These are phyloP conservation scores for Maconellicoccus hirsutus DNA, from an alignment of 1,140 invertebrate genomes.

Conservation along the genomic window DNA sequence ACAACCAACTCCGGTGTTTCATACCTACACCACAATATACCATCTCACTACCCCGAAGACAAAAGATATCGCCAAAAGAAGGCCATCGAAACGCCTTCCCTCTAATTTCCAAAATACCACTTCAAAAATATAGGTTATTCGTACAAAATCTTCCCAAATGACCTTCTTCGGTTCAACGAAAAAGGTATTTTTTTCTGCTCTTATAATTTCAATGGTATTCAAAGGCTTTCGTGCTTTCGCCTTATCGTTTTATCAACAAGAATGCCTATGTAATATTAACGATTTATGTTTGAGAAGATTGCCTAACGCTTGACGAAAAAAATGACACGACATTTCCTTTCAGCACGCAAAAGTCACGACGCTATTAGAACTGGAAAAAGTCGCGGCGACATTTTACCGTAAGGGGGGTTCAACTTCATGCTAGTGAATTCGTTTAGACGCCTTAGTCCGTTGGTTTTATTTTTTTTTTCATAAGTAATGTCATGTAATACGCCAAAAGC, in stretches of 20 bases:
- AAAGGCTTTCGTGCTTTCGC: background rate
- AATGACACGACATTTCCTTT: slow-evolving; percentile 4
- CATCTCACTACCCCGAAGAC: too few species aligned
- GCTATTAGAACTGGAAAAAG: background rate
- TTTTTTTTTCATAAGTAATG: too few species aligned
- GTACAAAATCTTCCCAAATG: background rate
- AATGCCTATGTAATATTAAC: background rate
- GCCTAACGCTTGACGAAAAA: background rate
- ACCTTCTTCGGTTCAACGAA: background rate
- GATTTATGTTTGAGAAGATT: background rate
- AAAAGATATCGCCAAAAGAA: too few species aligned
- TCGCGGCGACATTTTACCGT: background rate
- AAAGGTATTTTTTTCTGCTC: background rate
- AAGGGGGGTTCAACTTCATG: too few species aligned
- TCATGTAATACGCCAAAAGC: too few species aligned
- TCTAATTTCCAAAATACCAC: too few species aligned
- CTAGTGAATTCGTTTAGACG: too few species aligned
- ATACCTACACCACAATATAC: too few species aligned
- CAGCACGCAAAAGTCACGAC: background rate
- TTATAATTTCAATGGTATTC: too few species aligned
- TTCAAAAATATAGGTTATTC: too few species aligned
- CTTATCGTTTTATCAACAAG: background rate
- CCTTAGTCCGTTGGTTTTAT: too few species aligned
- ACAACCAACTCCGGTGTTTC: background rate
- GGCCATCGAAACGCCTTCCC: too few species aligned